phyloP scores from a whole-genome alignment of 2,113 vertebrate genomes.

The Talpa occidentalis region DNA sequence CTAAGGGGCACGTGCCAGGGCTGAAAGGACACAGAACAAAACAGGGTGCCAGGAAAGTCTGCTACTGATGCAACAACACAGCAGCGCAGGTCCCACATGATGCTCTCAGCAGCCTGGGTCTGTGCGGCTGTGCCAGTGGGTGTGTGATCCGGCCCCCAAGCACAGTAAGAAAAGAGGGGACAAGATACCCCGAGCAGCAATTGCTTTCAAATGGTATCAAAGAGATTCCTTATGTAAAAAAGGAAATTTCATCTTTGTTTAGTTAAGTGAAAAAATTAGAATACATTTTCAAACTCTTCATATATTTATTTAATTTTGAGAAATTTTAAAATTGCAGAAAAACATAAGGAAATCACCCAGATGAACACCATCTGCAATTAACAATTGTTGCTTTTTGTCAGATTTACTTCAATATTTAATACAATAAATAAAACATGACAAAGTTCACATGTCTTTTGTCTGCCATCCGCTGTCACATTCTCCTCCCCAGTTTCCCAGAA shows the following conservation, averaged over 20 bases:
- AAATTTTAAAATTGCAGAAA: background rate
- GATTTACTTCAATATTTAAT: conserved; percentile 1
- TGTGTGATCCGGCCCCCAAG: no score
- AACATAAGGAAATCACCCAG: background rate
- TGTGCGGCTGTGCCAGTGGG: no score
- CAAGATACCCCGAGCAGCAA: background rate
- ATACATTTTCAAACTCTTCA: background rate
- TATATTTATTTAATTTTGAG: background rate
- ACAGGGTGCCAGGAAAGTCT: background rate
- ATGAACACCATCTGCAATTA: background rate
- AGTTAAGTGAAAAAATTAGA: background rate
- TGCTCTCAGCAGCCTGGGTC: background rate
- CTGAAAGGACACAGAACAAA: background rate
- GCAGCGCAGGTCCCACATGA: background rate
- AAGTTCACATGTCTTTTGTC: background rate
- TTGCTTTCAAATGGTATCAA: background rate
- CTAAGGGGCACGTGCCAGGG: background rate
- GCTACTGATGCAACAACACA: background rate
- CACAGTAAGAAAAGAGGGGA: background rate
- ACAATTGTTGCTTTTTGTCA: background rate
- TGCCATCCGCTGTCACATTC: background rate
- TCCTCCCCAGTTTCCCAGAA: background rate
- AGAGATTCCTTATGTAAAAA: background rate
- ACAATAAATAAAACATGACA: background rate
- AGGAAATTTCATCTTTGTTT: background rate